Evolutionary conservation across 2,888 invertebrate genomes (phyloP).

Genomic region (Diplolepis rosae): DNA sequence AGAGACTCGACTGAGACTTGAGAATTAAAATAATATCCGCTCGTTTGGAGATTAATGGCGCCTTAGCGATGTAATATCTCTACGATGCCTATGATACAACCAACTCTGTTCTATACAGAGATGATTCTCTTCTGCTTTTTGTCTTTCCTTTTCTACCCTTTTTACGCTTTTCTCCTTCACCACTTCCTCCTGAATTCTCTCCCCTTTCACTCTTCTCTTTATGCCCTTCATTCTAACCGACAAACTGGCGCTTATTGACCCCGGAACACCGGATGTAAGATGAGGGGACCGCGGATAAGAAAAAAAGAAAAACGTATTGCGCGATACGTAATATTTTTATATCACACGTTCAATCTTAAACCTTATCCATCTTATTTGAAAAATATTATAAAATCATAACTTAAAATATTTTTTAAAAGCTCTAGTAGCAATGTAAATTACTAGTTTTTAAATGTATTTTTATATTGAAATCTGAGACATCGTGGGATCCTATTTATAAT

Average conservation of each 20-base stretch:
- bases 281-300: constrained; percentile 1
- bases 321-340: neutral
- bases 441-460: too few species aligned
- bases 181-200: neutral
- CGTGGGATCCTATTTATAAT: neutral
- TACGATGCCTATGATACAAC: constrained; percentile 47
- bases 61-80: constrained; percentile 63
- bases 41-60: constrained; percentile 68
- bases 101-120: constrained; percentile 11
- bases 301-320: neutral
- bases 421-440: too few species aligned
- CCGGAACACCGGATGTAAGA: constrained; percentile 6
- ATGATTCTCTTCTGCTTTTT: constrained; percentile 50
- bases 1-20: constrained; percentile 57
- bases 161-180: neutral
- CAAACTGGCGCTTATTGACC: constrained; percentile 8
- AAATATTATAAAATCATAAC: too few species aligned
- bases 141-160: constrained; percentile 38
- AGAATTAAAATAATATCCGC: constrained; percentile 70
- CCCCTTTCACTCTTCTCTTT: neutral
- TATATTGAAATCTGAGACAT: too few species aligned
- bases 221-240: neutral
- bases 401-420: too few species aligned
- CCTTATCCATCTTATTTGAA: too few species aligned
- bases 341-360: neutral